Conservation (phyloP, 2,888 invertebrate genomes). For the Agrotis puta region DNA sequence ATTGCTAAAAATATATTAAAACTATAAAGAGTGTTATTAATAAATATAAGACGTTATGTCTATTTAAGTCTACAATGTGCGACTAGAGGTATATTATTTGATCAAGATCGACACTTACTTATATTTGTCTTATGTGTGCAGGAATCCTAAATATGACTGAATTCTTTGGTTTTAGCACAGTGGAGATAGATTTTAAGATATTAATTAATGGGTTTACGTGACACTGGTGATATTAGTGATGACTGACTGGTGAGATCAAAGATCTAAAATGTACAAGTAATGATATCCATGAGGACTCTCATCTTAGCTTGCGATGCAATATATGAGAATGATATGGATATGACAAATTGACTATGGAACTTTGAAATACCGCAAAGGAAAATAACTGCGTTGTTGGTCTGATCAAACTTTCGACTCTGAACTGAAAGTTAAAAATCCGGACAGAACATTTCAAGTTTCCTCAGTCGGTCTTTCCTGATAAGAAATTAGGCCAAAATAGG, state of each 20-base stretch:
- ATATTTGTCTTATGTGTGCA: slow-evolving; percentile 38
- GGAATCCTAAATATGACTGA: slow-evolving; percentile 56
- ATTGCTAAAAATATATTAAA: slow-evolving; percentile 55
- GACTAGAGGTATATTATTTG: slow-evolving; percentile 36
- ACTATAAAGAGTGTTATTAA: slow-evolving; percentile 40
- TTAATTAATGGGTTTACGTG: slow-evolving; percentile 67
- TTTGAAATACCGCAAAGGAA: background rate
- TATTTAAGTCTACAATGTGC: slow-evolving; percentile 41
- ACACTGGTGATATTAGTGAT: slow-evolving; percentile 64
- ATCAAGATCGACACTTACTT: slow-evolving; percentile 27
- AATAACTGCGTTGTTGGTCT: no score
- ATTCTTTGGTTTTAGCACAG: slow-evolving; percentile 74
- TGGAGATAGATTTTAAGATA: slow-evolving; percentile 69
- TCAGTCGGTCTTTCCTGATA: background rate
- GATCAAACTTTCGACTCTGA: background rate
- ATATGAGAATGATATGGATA: slow-evolving; percentile 81
- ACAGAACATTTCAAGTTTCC: background rate
- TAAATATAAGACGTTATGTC: slow-evolving; percentile 24
- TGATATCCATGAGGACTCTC: slow-evolving; percentile 79
- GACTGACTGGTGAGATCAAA: slow-evolving; percentile 78
- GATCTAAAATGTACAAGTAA: slow-evolving; percentile 83
- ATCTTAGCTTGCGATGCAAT: slow-evolving; percentile 85
- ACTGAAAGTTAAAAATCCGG: background rate
- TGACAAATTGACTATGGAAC: background rate
- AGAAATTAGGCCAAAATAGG: background rate